A percentile compares a stretch with the other conserved stretches of the same genome.
Conservation (phyloP, 2,797 vertebrate genomes). For the Pelodytes ibericus region DNA sequence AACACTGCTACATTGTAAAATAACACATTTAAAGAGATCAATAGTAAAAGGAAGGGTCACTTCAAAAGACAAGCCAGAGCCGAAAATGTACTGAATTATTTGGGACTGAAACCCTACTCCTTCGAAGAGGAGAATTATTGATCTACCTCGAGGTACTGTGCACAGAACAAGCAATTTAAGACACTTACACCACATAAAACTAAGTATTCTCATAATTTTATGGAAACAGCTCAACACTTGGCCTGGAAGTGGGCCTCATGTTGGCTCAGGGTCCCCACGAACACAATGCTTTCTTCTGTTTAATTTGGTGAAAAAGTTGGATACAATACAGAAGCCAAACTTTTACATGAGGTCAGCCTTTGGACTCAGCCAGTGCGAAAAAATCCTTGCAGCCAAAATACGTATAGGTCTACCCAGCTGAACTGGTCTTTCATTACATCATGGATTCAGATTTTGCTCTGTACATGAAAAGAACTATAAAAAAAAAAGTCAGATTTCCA, state of each 20-base stretch:
- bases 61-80: too few relatives aligned
- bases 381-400: conserved; percentile 29
- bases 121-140: conserved; percentile 7
- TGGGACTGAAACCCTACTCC: too few relatives aligned
- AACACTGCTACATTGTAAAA: too few relatives aligned
- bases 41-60: too few relatives aligned
- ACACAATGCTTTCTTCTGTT: conserved; percentile 31
- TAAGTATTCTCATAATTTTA: conserved; percentile 19
- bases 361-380: too few relatives aligned
- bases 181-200: conserved; percentile 17
- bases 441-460: too few relatives aligned
- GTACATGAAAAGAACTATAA: too few relatives aligned
- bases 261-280: conserved; percentile 16
- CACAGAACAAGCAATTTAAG: conserved; percentile 8
- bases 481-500: too few relatives aligned
- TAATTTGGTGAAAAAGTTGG: conserved; percentile 48
- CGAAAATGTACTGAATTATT: too few relatives aligned
- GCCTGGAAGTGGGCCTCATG: conserved; percentile 17
- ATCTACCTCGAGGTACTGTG: not conserved
- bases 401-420: not conserved
- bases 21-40: too few relatives aligned
- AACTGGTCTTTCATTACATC: too few relatives aligned
- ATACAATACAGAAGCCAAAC: conserved; percentile 20
- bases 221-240: not conserved
- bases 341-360: conserved; percentile 30